These are phyloP conservation scores for Tichodroma muraria DNA, from an alignment of 2,113 vertebrate genomes.

Conservation along the genomic window DNA sequence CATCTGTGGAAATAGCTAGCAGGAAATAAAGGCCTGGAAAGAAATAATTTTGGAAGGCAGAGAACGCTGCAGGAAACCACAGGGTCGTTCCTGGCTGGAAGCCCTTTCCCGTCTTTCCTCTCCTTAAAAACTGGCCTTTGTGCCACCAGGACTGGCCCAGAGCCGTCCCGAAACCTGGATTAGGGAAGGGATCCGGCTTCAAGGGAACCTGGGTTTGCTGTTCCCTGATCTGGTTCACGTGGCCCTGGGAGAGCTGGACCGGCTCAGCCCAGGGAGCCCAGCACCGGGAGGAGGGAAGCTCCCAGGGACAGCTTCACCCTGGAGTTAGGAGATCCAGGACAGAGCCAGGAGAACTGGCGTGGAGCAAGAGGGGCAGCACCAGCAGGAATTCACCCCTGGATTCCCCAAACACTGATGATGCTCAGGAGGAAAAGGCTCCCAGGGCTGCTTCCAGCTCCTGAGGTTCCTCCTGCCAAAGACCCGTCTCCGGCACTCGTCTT, in stretches of 20 bases:
- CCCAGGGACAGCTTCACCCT: not conserved
- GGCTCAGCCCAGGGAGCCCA: not conserved
- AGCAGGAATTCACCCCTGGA: not conserved
- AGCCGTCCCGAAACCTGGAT: not conserved
- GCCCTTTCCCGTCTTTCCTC: not conserved
- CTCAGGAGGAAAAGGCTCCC: not conserved
- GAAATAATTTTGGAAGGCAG: not conserved
- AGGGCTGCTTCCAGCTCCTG: not conserved
- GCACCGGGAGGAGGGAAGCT: not conserved
- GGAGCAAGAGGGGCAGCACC: not conserved
- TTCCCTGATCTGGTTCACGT: not conserved
- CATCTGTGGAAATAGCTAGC: not conserved
- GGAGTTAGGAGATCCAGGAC: not conserved
- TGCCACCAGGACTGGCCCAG: not conserved
- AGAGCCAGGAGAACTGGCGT: not conserved
- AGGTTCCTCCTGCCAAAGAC: not conserved
- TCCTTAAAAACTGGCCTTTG: not conserved
- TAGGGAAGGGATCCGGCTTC: not conserved
- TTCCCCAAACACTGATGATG: not conserved
- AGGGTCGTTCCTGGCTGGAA: not conserved
- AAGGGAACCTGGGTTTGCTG: not conserved
- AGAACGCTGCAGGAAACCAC: not conserved
- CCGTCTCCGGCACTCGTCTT: fast-evolving
- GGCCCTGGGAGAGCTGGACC: not conserved
- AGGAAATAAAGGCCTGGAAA: constrained; percentile 15